These are phyloP conservation scores for Steinernema hermaphroditum DNA, from an alignment of 2,888 invertebrate species.

Conservation along the genomic window DNA sequence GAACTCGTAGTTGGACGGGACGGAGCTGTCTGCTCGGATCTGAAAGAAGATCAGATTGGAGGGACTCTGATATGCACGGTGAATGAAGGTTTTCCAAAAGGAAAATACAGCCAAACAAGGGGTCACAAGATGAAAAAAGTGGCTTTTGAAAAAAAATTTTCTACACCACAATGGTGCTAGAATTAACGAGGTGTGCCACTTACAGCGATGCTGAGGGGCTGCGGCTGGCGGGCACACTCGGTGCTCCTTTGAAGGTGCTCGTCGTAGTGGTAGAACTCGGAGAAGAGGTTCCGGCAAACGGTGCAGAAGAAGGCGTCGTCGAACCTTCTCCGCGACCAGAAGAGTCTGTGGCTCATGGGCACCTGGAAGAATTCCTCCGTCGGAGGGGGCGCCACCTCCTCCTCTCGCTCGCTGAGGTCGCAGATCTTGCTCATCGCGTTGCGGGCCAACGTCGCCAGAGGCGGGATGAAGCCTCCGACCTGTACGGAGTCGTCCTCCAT, in stretches of 20 bases:
- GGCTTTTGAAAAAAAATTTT: no score
- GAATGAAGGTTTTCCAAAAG: no score
- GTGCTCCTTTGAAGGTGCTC: conserved; percentile 6
- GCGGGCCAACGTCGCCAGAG: background rate
- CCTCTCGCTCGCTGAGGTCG: background rate
- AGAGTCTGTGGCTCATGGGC: background rate
- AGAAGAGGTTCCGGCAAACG: conserved; percentile 6
- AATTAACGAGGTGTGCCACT: no score
- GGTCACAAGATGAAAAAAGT: no score
- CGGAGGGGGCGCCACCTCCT: background rate
- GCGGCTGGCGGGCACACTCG: background rate
- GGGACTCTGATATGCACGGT: no score
- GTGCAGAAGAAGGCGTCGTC: conserved; percentile 17
- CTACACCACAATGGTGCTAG: no score
- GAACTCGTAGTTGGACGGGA: conserved; percentile 10
- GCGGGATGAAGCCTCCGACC: background rate
- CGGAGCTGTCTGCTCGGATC: conserved; percentile 21
- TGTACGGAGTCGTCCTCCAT: background rate
- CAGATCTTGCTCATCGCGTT: background rate
- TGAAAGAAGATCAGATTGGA: background rate
- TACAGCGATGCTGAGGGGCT: conserved; percentile 3
- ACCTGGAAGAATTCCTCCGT: background rate
- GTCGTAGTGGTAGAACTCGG: conserved; percentile 1
- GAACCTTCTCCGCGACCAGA: conserved; percentile 16
- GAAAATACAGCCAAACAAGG: no score